A percentile compares a stretch with the other conserved stretches of the same genome.
Evolutionary conservation across 2,888 invertebrate species (phyloP).

Genomic region (Caenorhabditis becei): DNA sequence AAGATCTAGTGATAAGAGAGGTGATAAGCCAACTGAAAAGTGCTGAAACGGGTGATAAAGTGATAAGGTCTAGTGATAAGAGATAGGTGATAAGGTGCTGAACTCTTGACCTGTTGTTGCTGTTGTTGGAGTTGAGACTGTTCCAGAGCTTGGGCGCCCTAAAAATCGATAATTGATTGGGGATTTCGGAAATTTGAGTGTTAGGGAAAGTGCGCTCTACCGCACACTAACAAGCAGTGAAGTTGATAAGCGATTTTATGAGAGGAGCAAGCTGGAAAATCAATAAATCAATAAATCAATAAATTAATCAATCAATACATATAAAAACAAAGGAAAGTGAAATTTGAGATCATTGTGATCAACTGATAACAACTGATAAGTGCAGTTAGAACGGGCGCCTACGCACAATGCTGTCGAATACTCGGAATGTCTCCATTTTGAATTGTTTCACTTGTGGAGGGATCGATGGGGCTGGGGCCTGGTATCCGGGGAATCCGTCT

Average conservation of each 20-base stretch:
- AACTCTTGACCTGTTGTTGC: constrained; percentile 50
- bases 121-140: constrained; percentile 16
- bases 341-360: not conserved
- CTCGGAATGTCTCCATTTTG: constrained; percentile 79
- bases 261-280: not conserved
- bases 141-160: constrained; percentile 58
- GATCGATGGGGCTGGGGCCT: constrained; percentile 69
- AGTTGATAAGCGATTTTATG: not conserved
- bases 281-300: constrained; percentile 9
- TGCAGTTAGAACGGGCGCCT: constrained; percentile 40
- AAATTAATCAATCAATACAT: constrained; percentile 4
- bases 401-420: constrained; percentile 72
- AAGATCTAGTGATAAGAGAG: not conserved
- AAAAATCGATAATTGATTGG: constrained; percentile 11
- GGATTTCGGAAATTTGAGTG: not conserved
- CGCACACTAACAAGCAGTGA: not conserved
- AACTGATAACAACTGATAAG: not conserved
- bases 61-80: constrained; percentile 2
- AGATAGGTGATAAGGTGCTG: not conserved
- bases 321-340: not conserved
- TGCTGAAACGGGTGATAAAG: not conserved
- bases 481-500: constrained; percentile 69
- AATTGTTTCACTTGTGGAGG: constrained; percentile 79
- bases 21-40: too few species aligned
- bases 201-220: not conserved